These are phyloP conservation scores for Neolamprologus devosi DNA, from an alignment of 2,113 vertebrate genomes.

Conservation along the genomic window DNA sequence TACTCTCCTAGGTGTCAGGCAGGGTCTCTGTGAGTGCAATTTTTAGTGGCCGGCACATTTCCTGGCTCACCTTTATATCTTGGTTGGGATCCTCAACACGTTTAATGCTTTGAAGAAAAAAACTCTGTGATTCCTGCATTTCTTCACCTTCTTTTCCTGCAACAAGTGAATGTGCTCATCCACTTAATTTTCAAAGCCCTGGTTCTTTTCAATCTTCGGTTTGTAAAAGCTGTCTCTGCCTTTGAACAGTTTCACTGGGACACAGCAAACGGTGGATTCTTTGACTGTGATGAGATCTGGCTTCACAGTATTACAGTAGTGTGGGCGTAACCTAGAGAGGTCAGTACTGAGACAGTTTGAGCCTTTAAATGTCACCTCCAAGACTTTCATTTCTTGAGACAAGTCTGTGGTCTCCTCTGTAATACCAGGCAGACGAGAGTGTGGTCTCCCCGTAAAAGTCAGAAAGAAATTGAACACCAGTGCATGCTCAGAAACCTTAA, in stretches of 20 bases:
- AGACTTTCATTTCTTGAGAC: neutral
- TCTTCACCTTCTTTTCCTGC: neutral
- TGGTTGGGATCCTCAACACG: neutral
- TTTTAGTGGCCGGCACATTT: neutral
- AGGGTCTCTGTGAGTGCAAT: accelerated
- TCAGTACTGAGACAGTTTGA: neutral
- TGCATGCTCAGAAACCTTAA: neutral
- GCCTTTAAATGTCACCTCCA: neutral
- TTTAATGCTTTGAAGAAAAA: neutral
- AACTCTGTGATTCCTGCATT: neutral
- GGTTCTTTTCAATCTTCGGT: neutral
- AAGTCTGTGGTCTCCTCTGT: neutral
- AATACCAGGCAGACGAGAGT: neutral
- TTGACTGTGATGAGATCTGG: neutral
- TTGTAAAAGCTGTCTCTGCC: neutral
- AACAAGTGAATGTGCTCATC: neutral
- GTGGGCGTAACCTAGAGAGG: neutral
- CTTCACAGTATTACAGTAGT: neutral
- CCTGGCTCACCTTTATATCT: neutral
- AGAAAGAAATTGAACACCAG: neutral
- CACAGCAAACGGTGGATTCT: neutral
- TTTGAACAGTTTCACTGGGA: neutral
- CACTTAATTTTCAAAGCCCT: neutral
- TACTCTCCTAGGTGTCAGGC: neutral
- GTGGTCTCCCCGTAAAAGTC: neutral